Evolutionary conservation across 2,113 vertebrate species (phyloP), one percentile per base, ranked within the genome.

Genomic region (Hymenochirus boettgeri): DNA sequence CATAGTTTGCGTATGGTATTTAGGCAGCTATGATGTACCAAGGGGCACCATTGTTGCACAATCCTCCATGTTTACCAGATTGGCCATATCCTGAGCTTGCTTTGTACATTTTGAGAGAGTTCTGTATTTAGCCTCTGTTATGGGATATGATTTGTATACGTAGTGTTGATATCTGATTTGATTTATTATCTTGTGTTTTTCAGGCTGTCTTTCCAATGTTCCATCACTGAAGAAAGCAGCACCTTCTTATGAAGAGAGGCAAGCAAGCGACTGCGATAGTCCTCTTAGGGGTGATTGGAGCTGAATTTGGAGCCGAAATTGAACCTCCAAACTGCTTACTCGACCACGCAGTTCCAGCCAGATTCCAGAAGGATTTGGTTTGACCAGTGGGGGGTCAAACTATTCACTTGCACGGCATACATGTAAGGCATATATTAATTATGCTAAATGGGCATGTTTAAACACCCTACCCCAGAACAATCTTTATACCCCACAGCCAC

Each of bases 191-290:
- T n/a, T 42, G 3, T 2, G 67, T 7, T 11, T 81, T 85, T 56
- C 35, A 93, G 92, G 89, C 31, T 91, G 88, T 19, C 82, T 91
- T 4, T 71, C 89, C 0, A 91, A 85, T 39, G 81, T 92, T 0
- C 88, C 91, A 0, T 94, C 90, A 7, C 80, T 86, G 70, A 95
- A 91, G 73, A 96, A 93, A 73, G 88, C 85, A 29, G 91, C 90
- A 0, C 80, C 90, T 0, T 98, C 93, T 0, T 98, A 95, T 0
- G 95, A 98, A 70, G 95, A 99, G 82, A 74, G 95, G 95, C 1
- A 98, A 98, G 21, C 96, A 99, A 73, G 95, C 95, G 37, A 98
- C 96, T 0, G 95, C 96, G 72, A 98, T 98, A 1, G 96, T 99
- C 33, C 75, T 99, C 62, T 85, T 99, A 7, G 96, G 95, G 0